Percentiles rank a stretch among this genome's conserved stretches.
These are phyloP conservation scores for Clarias fuscus DNA, from an alignment of 2,797 vertebrate species.

Conservation along the genomic window DNA sequence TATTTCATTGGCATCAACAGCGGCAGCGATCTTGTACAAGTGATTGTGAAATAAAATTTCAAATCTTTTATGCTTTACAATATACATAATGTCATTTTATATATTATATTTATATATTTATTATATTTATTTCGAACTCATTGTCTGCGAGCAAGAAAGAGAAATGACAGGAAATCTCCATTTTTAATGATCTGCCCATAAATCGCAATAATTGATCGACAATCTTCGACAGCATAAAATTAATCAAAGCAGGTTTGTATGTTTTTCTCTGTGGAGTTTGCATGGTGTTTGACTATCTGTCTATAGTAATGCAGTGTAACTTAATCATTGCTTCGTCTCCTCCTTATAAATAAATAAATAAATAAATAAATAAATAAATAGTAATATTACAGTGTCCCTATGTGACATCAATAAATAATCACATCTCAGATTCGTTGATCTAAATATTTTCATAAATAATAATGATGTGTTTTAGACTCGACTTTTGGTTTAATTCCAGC, in stretches of 20 bases:
- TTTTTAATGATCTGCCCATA: neutral
- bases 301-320: neutral
- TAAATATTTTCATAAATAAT: neutral
- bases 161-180: neutral
- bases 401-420: neutral
- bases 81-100: neutral
- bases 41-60: neutral
- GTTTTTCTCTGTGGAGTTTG: neutral
- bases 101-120: no score
- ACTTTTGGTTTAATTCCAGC: neutral
- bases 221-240: no score
- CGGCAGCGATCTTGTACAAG: no score
- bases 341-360: no score
- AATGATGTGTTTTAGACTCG: neutral
- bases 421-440: neutral
- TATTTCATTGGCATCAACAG: neutral
- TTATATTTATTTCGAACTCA: neutral
- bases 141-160: neutral
- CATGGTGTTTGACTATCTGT: neutral
- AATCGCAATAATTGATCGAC: neutral
- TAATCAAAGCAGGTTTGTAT: neutral
- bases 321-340: neutral
- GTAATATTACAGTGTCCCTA: neutral
- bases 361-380: neutral
- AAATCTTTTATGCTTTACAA: neutral